Evolutionary conservation across 1,140 invertebrate genomes (phyloP).

Genomic region (Rhagoletis zephyria): DNA sequence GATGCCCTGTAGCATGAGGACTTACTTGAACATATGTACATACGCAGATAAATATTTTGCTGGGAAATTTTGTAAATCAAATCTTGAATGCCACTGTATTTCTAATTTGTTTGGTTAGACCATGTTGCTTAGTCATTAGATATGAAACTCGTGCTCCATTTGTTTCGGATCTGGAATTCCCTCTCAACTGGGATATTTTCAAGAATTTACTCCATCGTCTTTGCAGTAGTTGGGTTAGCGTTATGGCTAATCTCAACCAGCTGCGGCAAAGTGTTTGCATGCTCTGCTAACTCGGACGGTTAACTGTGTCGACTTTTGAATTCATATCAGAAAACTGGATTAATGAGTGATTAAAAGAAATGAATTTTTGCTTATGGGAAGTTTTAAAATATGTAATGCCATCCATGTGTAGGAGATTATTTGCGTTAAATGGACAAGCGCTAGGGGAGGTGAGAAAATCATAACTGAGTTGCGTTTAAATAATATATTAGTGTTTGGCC

Average conservation of each 20-base stretch:
- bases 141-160: conserved; percentile 39
- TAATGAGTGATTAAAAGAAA: neutral
- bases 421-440: no score
- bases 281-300: neutral
- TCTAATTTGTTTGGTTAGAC: conserved; percentile 34
- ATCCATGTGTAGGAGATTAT: no score
- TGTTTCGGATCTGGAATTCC: conserved; percentile 19
- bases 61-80: neutral
- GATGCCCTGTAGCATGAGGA: no score
- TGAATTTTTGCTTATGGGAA: neutral
- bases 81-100: neutral
- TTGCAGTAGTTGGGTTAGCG: no score
- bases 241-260: neutral
- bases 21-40: neutral
- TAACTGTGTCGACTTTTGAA: neutral
- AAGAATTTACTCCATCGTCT: neutral
- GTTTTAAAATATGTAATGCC: no score
- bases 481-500: no score
- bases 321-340: neutral
- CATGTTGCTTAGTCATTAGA: conserved; percentile 14
- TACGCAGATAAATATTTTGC: neutral
- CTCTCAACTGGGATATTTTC: neutral
- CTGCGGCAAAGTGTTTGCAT: neutral
- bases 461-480: no score
- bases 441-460: no score